Evolutionary conservation across 2,888 invertebrate genomes (phyloP).

Genomic region (Xestia xanthographa): DNA sequence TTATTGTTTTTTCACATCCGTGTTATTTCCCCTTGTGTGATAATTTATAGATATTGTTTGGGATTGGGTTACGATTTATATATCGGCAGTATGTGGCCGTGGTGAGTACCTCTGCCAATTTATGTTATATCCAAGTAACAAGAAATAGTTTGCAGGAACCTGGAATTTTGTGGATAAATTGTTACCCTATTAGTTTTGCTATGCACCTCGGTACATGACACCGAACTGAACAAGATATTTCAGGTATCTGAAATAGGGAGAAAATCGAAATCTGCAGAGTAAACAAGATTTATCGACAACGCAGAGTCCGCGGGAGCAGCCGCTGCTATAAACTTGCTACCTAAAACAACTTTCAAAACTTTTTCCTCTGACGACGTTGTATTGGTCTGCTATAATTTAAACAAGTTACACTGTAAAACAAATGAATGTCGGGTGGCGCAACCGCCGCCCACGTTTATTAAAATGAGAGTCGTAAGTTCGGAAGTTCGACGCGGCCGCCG

Average conservation of each 20-base stretch:
- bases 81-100: constrained; percentile 67
- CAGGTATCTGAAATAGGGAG: constrained; percentile 10
- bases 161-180: constrained; percentile 48
- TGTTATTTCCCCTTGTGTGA: constrained; percentile 72
- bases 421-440: constrained; percentile 71
- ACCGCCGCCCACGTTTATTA: constrained; percentile 79
- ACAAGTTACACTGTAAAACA: constrained; percentile 74
- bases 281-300: constrained; percentile 46
- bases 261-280: constrained; percentile 33
- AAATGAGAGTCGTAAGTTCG: constrained; percentile 80
- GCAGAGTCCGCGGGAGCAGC: constrained; percentile 35
- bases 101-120: constrained; percentile 70
- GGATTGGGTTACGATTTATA: constrained; percentile 79
- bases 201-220: constrained; percentile 35
- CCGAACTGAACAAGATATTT: constrained; percentile 28
- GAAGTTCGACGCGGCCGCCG: constrained; percentile 76
- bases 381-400: constrained; percentile 72
- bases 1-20: constrained; percentile 72
- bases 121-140: constrained; percentile 59
- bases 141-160: constrained; percentile 43
- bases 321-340: constrained; percentile 52
- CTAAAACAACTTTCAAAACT: constrained; percentile 53
- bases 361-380: constrained; percentile 67
- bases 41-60: constrained; percentile 80
- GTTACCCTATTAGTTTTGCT: constrained; percentile 37